phyloP scores from a whole-genome alignment of 2,888 invertebrate genomes.

The Chouioia cunea region DNA sequence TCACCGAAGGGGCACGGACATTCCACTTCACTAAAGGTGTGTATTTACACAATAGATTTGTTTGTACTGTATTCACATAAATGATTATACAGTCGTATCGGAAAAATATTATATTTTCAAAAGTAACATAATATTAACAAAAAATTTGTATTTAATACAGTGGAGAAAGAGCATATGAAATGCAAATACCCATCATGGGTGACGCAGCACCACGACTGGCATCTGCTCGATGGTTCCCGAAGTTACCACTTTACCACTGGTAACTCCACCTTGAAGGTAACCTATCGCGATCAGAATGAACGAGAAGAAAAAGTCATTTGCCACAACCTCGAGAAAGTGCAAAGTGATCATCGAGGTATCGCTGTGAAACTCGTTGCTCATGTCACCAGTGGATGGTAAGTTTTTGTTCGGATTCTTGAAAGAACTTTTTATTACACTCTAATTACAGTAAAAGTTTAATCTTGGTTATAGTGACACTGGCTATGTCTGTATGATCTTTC shows the following conservation, averaged over 20 bases:
- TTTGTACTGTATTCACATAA: no score
- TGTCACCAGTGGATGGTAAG: slow-evolving; percentile 83
- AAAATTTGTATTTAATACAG: no score
- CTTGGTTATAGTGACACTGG: slow-evolving; percentile 78
- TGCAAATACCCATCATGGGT: slow-evolving; percentile 87
- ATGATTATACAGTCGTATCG: no score
- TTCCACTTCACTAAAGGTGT: slow-evolving; percentile 83
- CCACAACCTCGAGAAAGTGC: slow-evolving; percentile 61
- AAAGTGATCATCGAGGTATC: slow-evolving; percentile 20
- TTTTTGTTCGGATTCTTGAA: slow-evolving; percentile 38
- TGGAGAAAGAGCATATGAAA: slow-evolving; percentile 80
- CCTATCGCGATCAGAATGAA: slow-evolving; percentile 63
- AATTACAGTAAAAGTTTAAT: slow-evolving; percentile 34
- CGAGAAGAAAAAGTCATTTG: slow-evolving; percentile 66
- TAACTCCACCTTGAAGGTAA: slow-evolving; percentile 79
- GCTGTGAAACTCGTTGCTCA: slow-evolving; percentile 80
- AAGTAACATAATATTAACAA: no score
- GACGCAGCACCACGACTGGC: slow-evolving; percentile 84
- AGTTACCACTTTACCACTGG: slow-evolving; percentile 81
- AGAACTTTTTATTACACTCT: slow-evolving; percentile 20
- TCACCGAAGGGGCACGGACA: slow-evolving; percentile 82
- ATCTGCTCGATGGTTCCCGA: slow-evolving; percentile 80
- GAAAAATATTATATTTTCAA: no score
- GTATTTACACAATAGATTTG: background rate
- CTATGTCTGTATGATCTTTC: slow-evolving; percentile 82